Conservation (phyloP, 2,797 vertebrate genomes). For the Phalanger gymnotis region DNA sequence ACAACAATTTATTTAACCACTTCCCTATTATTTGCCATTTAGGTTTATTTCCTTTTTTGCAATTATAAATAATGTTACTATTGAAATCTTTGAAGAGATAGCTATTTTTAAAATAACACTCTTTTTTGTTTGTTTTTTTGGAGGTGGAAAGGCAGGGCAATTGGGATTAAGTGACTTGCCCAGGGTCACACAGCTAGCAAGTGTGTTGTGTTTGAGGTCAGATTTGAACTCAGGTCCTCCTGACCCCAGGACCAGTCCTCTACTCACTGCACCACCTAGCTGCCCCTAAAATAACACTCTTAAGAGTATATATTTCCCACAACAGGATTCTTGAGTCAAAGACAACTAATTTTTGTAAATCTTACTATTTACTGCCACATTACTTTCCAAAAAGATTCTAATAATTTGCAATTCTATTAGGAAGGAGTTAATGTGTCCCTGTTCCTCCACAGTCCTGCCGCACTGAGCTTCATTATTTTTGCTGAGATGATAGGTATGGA, state of each 20-base stretch:
- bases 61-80: background rate
- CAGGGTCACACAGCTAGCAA: too few relatives aligned
- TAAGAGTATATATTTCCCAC: background rate
- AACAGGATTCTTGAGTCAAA: background rate
- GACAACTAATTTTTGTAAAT: background rate
- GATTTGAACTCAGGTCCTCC: too few relatives aligned
- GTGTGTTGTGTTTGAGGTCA: too few relatives aligned
- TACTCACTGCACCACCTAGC: too few relatives aligned
- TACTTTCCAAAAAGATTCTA: background rate
- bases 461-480: background rate
- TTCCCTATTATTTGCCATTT: background rate
- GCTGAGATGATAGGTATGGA: background rate
- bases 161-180: too few relatives aligned
- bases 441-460: background rate
- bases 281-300: background rate
- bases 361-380: background rate
- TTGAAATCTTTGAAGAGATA: background rate
- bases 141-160: too few relatives aligned
- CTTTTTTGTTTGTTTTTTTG: too few relatives aligned
- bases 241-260: too few relatives aligned
- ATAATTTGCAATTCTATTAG: background rate
- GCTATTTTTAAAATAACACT: background rate
- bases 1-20: background rate
- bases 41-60: background rate
- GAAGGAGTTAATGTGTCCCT: background rate